Evolutionary conservation across 2,113 vertebrate genomes (phyloP).

Genomic region (Cynocephalus volans): DNA sequence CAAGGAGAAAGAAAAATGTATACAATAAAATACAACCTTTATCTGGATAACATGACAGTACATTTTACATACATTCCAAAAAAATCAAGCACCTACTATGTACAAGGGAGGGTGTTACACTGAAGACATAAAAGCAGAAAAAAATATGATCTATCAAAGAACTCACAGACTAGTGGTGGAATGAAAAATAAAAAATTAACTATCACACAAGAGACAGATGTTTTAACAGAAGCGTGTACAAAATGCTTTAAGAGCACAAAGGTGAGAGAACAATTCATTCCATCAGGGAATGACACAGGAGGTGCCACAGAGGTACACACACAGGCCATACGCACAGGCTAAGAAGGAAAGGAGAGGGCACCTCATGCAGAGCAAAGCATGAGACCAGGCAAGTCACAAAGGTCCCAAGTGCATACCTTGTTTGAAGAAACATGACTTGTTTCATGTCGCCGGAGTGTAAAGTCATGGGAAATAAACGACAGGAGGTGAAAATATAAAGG

Average conservation of each 20-base stretch:
- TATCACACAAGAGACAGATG: neutral
- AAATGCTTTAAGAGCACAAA: constrained; percentile 31
- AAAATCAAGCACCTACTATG: neutral
- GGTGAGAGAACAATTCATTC: neutral
- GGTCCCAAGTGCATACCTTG: neutral
- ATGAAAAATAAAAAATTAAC: constrained; percentile 34
- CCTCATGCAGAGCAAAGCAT: neutral
- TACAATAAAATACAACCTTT: neutral
- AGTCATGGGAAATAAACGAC: constrained; percentile 16
- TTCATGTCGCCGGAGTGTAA: neutral
- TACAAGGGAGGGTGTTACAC: neutral
- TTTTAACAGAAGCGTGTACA: neutral
- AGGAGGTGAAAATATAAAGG: neutral
- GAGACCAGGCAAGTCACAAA: neutral
- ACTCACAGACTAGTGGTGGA: neutral
- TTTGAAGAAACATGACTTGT: constrained; percentile 43
- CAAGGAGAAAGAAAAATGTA: neutral
- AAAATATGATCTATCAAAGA: constrained; percentile 18
- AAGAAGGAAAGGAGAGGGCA: neutral
- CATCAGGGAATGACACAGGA: neutral
- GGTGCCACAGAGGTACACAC: neutral
- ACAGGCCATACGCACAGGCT: neutral
- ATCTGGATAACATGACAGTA: neutral
- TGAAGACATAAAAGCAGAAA: neutral
- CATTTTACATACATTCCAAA: neutral